A percentile compares a stretch with the other conserved stretches of the same genome.
Evolutionary conservation across 2,888 invertebrate genomes (phyloP).

Genomic region (Caenorhabditis uteleia): DNA sequence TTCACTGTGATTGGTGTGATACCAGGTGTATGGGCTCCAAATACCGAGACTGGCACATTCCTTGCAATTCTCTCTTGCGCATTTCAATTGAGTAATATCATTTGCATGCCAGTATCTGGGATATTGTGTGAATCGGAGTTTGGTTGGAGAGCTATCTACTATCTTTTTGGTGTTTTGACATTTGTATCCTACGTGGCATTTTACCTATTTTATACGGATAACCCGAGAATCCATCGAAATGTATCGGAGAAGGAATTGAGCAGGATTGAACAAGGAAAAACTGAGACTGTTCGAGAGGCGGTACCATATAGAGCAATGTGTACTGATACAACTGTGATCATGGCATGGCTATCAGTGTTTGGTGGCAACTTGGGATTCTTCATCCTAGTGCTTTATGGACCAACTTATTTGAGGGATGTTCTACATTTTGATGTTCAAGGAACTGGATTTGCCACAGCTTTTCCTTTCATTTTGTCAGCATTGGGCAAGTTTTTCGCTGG

Average conservation of each 20-base stretch:
- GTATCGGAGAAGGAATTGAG: slow-evolving; percentile 2
- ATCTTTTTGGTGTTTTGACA: slow-evolving; percentile 25
- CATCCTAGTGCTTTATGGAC: slow-evolving; percentile 48
- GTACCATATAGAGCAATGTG: slow-evolving; percentile 37
- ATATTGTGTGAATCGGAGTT: slow-evolving; percentile 27
- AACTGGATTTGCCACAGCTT: slow-evolving; percentile 40
- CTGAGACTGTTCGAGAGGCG: not conserved
- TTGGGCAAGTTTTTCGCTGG: slow-evolving; percentile 39
- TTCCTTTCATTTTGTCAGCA: slow-evolving; percentile 42
- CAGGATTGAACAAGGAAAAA: slow-evolving; percentile 4
- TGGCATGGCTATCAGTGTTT: slow-evolving; percentile 11
- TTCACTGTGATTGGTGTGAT: slow-evolving; percentile 32
- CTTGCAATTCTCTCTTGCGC: slow-evolving; percentile 29
- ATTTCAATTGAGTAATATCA: slow-evolving; percentile 22
- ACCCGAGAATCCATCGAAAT: slow-evolving; percentile 17
- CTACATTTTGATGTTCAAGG: slow-evolving; percentile 34
- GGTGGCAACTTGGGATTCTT: slow-evolving; percentile 54
- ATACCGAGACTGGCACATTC: slow-evolving; percentile 18
- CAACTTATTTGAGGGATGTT: slow-evolving; percentile 46
- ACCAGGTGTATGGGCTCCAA: slow-evolving; percentile 28
- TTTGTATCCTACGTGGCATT: slow-evolving; percentile 17
- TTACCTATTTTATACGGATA: slow-evolving; percentile 26
- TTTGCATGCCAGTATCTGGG: slow-evolving; percentile 43
- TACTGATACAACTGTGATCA: slow-evolving; percentile 11
- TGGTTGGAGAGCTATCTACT: slow-evolving; percentile 42